Evolutionary conservation across 2,888 invertebrate genomes (phyloP), one percentile per base, ranked within the genome.

Genomic region (Netelia virgata): DNA sequence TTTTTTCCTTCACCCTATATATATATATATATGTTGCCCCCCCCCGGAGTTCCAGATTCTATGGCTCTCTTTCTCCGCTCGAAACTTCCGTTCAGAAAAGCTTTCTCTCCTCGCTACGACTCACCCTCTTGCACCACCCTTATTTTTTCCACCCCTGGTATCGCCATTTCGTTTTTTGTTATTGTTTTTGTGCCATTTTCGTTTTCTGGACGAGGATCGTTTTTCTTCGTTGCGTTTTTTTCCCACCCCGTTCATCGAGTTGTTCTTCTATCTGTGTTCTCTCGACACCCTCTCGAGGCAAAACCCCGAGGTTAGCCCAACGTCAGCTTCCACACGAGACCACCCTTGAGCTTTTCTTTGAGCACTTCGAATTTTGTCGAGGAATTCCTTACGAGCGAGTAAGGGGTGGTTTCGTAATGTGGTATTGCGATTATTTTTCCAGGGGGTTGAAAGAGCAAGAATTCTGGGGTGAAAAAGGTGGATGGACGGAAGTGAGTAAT

Each of bases 61-160:
- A 76, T 85, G 72, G 86, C 88, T 87, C 77, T 88, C 87, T 89
- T 87, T 75, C 88, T 87, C 84, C 87, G 85, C 84, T 70, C 57
- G 59, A 69, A 82, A 84, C 59, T 76, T 84, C 36, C 80, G 70
- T 78, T 82, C 79, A 53, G 41, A 50, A 81, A 78, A 78, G 70
- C 82, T 75, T 70, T 78, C 78, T 66, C 47, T 72, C 69, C 23
- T 72, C 64, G 50, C 20, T 47, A 41, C 66, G 47, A 74, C 36
- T 36, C 36, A 36, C 23, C 59, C 68, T 41, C 70, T 36, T 78
- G 55, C 20, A 23, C 74, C 69, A 61, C 82, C 70, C 86, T 64
- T 70, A 53, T 82, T 84, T 81, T 85, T 74, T 80, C 79, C 75
- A 68, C 41, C 69, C 68, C 82, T 73, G 69, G 64, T 68, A 36